phyloP scores from a whole-genome alignment of 2,888 invertebrate genomes.

The Leucophenga maculata region DNA sequence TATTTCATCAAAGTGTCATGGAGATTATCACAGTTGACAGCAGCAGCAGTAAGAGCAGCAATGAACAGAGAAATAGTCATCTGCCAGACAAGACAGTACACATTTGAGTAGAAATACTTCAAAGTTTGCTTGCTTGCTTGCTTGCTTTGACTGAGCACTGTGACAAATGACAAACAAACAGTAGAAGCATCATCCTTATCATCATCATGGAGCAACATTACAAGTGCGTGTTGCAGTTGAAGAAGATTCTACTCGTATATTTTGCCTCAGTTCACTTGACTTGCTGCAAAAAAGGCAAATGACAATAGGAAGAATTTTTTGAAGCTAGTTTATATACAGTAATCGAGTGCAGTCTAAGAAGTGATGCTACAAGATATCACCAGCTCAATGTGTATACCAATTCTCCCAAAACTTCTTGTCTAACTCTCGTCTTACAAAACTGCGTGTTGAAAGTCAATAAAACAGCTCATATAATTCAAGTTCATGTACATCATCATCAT shows the following conservation, averaged over 20 bases:
- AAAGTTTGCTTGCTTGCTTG: background rate
- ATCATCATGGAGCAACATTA: background rate
- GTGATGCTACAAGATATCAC: no score
- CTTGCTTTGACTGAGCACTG: background rate
- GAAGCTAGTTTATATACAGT: no score
- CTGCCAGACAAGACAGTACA: no score
- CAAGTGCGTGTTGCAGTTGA: background rate
- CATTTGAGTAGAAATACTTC: background rate
- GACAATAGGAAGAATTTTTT: no score
- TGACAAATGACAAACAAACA: background rate
- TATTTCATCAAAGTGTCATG: conserved; percentile 66
- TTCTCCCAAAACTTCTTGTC: background rate
- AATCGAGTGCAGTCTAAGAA: no score
- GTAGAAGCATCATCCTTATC: background rate
- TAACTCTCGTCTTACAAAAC: background rate
- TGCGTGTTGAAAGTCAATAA: conserved; percentile 63
- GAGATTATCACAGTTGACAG: conserved; percentile 61
- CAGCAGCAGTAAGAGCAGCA: conserved; percentile 15
- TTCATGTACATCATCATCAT: conserved; percentile 49
- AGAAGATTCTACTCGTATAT: no score
- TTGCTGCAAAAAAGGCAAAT: no score
- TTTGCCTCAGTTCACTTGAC: no score
- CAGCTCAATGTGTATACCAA: background rate
- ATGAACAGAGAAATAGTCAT: no score
- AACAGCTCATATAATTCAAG: conserved; percentile 62